phyloP scores from a whole-genome alignment of 2,113 vertebrate genomes.

The Rhadina sibilatrix region DNA sequence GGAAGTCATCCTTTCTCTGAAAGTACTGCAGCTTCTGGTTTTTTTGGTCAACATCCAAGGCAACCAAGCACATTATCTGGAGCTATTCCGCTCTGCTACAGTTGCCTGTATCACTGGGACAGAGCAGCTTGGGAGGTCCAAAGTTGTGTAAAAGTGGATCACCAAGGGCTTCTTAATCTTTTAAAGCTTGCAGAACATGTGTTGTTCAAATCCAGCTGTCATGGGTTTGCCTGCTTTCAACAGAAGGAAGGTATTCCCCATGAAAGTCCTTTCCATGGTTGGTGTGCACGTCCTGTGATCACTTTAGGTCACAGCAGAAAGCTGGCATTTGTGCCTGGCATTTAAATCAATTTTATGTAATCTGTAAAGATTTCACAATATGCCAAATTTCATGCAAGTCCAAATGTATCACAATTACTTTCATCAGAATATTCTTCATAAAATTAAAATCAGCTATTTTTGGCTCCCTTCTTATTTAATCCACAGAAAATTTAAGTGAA shows the following conservation, averaged over 20 bases:
- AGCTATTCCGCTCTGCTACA: neutral
- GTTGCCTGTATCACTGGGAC: neutral
- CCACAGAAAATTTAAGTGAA: neutral
- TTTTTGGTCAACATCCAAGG: neutral
- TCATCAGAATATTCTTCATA: neutral
- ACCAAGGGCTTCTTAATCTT: neutral
- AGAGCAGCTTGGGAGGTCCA: neutral
- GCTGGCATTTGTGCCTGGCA: neutral
- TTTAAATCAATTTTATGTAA: neutral
- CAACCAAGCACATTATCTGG: neutral
- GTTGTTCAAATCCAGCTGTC: neutral
- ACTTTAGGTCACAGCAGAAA: neutral
- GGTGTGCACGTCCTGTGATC: fast-evolving
- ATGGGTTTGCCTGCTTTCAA: neutral
- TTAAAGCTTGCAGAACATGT: neutral
- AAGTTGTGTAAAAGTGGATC: neutral
- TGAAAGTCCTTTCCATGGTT: neutral
- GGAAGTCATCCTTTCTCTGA: neutral
- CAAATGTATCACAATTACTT: neutral
- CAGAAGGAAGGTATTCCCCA: neutral
- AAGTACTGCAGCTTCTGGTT: neutral
- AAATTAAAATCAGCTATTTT: neutral
- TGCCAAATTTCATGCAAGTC: neutral
- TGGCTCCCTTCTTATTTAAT: neutral
- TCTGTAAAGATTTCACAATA: neutral